Conservation (phyloP, 2,113 vertebrate species). For the Rutilus rutilus region DNA sequence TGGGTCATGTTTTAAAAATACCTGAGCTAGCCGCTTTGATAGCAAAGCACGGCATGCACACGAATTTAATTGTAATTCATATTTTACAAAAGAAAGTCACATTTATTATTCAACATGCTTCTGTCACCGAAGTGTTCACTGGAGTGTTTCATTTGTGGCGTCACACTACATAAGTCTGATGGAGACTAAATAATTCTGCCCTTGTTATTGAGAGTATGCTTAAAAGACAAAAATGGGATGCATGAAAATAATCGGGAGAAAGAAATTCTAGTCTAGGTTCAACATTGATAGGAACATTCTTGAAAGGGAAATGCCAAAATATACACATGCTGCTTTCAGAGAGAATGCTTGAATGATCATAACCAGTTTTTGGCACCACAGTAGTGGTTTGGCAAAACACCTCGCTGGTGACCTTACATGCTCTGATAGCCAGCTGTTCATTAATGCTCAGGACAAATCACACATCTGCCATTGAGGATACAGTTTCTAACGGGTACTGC, state of each 20-base stretch:
- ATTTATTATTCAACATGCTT: not conserved
- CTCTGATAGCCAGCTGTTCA: conserved; percentile 30
- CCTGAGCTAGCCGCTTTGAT: not conserved
- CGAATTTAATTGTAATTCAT: not conserved
- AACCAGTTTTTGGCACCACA: conserved; percentile 46
- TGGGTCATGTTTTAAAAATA: conserved; percentile 37
- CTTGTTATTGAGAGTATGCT: not conserved
- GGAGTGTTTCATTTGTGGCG: not conserved
- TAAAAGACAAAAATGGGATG: not conserved
- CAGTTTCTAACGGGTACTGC: conserved; percentile 5
- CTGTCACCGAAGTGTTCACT: not conserved
- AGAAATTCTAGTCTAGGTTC: not conserved
- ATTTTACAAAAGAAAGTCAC: conserved; percentile 4
- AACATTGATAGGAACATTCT: conserved; percentile 26
- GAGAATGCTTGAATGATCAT: conserved; percentile 16
- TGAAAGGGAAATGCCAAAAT: conserved; percentile 41
- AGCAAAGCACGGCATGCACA: not conserved
- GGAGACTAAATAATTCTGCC: conserved; percentile 2
- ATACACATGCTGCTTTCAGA: conserved; percentile 38
- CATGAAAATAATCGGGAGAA: not conserved
- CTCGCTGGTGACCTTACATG: conserved; percentile 41
- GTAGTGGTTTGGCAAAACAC: conserved; percentile 48
- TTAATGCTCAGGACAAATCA: conserved; percentile 35
- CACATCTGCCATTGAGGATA: conserved; percentile 40
- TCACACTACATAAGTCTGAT: not conserved